Evolutionary conservation across 2,888 invertebrate genomes (phyloP).

Genomic region (Poecilus cupreus): DNA sequence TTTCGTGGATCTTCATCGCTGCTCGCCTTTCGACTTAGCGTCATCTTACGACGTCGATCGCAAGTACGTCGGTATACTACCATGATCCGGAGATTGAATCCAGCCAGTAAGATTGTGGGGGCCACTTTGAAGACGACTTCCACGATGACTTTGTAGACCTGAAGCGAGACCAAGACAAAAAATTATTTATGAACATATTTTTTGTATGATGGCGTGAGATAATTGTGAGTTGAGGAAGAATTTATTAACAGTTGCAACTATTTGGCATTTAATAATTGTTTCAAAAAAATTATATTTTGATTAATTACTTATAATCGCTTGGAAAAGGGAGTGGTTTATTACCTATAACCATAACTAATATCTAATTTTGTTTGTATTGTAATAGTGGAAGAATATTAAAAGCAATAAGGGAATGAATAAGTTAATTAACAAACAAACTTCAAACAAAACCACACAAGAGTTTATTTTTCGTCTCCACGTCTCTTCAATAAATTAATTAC

Average conservation of each 20-base stretch:
- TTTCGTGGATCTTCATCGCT: conserved; percentile 79
- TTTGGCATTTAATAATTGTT: too few relatives aligned
- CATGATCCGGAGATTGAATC: conserved; percentile 80
- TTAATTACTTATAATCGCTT: too few relatives aligned
- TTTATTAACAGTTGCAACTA: too few relatives aligned
- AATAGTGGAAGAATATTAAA: too few relatives aligned
- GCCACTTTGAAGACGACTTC: conserved; percentile 81
- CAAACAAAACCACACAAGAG: neutral
- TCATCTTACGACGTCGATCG: conserved; percentile 80
- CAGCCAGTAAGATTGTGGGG: conserved; percentile 80
- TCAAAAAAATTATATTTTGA: too few relatives aligned
- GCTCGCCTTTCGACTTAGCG: conserved; percentile 75
- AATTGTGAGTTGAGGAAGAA: too few relatives aligned
- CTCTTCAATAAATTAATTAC: neutral
- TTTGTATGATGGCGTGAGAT: too few relatives aligned
- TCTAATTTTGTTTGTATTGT: too few relatives aligned
- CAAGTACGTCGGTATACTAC: conserved; percentile 80
- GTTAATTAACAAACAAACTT: neutral
- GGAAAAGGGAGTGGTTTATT: too few relatives aligned
- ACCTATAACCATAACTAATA: too few relatives aligned
- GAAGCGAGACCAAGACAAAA: too few relatives aligned
- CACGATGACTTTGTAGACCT: conserved; percentile 78
- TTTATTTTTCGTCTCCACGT: neutral
- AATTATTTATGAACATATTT: conserved; percentile 63
- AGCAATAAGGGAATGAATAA: neutral